These are phyloP conservation scores for Zosterops hypoxanthus DNA, from an alignment of 2,113 vertebrate species.

Conservation along the genomic window DNA sequence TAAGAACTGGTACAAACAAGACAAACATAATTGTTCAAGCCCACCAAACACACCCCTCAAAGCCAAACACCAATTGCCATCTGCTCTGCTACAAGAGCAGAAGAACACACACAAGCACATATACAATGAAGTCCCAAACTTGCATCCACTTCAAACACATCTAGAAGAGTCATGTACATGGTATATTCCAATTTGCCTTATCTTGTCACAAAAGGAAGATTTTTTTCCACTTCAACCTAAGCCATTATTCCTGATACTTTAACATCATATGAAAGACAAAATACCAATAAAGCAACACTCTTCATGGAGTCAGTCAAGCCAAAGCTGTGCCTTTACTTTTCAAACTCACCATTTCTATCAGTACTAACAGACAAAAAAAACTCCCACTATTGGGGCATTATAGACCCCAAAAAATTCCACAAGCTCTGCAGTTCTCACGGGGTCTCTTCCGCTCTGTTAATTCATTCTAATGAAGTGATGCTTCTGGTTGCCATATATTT, in stretches of 20 bases:
- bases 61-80: neutral
- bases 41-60: neutral
- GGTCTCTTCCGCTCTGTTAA: neutral
- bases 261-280: neutral
- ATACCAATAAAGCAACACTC: neutral
- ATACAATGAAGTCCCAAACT: neutral
- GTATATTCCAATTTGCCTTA: neutral
- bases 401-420: neutral
- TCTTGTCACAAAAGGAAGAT: neutral
- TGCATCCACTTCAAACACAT: neutral
- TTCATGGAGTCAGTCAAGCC: neutral
- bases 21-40: neutral
- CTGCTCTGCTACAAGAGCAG: neutral
- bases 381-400: neutral
- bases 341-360: neutral
- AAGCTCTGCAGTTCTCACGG: neutral
- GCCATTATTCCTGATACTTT: neutral
- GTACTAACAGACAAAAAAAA: neutral
- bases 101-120: rapidly evolving
- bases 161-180: neutral
- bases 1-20: neutral
- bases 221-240: neutral
- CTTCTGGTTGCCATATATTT: neutral
- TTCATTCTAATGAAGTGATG: neutral
- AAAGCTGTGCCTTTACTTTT: neutral